Conservation (phyloP, 1,140 invertebrate genomes). For the Drosophila fuyamai region DNA sequence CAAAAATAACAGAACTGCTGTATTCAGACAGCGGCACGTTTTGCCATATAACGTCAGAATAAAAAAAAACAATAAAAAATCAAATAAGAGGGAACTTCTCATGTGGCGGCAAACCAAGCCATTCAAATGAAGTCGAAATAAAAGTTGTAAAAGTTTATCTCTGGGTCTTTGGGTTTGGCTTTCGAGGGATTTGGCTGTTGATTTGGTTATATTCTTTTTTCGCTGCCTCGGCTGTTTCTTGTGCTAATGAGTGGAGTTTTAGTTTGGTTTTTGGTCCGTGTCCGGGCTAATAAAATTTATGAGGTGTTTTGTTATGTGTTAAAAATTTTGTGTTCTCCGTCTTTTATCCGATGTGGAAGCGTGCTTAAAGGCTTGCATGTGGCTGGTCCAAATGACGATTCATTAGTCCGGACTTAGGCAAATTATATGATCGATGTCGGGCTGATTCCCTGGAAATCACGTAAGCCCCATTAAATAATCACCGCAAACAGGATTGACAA, state of each 20-base stretch:
- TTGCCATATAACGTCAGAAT: slow-evolving; percentile 35
- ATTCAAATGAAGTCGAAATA: slow-evolving; percentile 57
- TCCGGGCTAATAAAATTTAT: slow-evolving; percentile 72
- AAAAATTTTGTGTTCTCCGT: slow-evolving; percentile 42
- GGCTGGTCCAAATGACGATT: slow-evolving; percentile 37
- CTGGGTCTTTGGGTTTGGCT: slow-evolving; percentile 48
- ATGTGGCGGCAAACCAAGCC: slow-evolving; percentile 25
- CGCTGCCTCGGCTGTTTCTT: slow-evolving; percentile 28
- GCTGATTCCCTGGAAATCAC: slow-evolving; percentile 61
- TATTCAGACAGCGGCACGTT: slow-evolving; percentile 47
- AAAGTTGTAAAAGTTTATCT: slow-evolving; percentile 44
- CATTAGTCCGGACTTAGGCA: slow-evolving; percentile 65
- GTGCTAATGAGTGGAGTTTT: slow-evolving; percentile 68
- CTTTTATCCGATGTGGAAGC: slow-evolving; percentile 25
- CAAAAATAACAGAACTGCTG: slow-evolving; percentile 26
- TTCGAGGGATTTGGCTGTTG: slow-evolving; percentile 27
- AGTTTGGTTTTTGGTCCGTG: slow-evolving; percentile 27
- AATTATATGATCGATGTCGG: slow-evolving; percentile 75
- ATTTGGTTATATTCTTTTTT: slow-evolving; percentile 27
- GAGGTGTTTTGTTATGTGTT: slow-evolving; percentile 79
- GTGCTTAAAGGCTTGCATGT: slow-evolving; percentile 37
- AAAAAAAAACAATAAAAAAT: slow-evolving; percentile 28
- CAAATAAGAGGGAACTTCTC: slow-evolving; percentile 23
- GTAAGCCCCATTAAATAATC: slow-evolving; percentile 54
- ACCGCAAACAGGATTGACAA: slow-evolving; percentile 63